Evolutionary conservation across 2,797 vertebrate species (phyloP).

Genomic region (Perodicticus potto): DNA sequence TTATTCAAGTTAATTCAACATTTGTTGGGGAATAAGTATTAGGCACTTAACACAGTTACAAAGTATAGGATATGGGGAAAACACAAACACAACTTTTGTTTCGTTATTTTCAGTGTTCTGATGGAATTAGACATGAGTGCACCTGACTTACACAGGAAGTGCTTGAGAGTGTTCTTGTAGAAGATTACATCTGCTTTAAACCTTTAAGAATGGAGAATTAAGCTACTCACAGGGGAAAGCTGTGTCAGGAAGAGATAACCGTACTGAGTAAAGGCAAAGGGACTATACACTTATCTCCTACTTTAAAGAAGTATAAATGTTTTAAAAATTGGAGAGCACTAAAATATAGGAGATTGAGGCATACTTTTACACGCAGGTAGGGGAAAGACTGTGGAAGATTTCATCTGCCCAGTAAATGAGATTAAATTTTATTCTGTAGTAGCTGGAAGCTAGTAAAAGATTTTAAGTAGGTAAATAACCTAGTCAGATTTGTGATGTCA

Average conservation of each 20-base stretch:
- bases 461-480: slow-evolving; percentile 55
- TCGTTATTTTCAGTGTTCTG: slow-evolving; percentile 40
- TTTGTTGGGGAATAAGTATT: not conserved
- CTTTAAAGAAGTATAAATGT: slow-evolving; percentile 34
- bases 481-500: slow-evolving; percentile 48
- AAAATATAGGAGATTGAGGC: not conserved
- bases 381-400: slow-evolving; percentile 35
- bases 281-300: not conserved
- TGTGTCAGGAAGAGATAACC: not conserved
- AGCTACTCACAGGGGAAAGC: not conserved
- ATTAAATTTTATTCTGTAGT: slow-evolving; percentile 33
- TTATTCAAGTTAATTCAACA: not conserved
- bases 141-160: slow-evolving; percentile 15
- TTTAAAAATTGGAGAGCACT: slow-evolving; percentile 38
- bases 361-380: slow-evolving; percentile 29
- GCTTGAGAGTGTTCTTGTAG: not conserved
- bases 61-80: not conserved
- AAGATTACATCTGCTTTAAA: slow-evolving; percentile 40
- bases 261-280: slow-evolving; percentile 1
- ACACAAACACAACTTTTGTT: slow-evolving; percentile 40
- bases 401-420: slow-evolving; percentile 33
- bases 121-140: not conserved
- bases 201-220: slow-evolving; percentile 33
- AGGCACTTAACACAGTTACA: slow-evolving; percentile 3
- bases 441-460: slow-evolving; percentile 45